These are phyloP conservation scores for Radopholus similis DNA, from an alignment of 1,140 invertebrate species.

Conservation along the genomic window DNA sequence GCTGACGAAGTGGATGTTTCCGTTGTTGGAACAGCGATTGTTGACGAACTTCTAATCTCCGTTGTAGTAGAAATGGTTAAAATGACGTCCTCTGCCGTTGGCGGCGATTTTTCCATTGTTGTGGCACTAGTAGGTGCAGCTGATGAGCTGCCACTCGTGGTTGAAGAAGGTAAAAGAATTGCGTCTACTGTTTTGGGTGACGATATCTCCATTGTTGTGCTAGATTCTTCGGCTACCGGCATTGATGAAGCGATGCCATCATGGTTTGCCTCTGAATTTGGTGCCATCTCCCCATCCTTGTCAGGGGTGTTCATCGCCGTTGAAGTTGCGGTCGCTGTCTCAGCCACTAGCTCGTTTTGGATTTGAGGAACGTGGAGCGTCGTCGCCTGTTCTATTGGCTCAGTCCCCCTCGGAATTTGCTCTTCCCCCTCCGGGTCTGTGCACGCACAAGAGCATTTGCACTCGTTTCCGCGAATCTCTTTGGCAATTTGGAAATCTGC, in stretches of 20 bases:
- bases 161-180: neutral
- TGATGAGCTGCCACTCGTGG: neutral
- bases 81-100: no score
- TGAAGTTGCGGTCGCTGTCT: neutral
- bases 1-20: neutral
- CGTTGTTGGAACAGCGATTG: neutral
- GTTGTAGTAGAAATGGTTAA: neutral
- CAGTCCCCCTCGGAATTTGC: neutral
- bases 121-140: neutral
- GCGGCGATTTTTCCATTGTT: no score
- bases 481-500: slow-evolving; percentile 9
- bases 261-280: neutral
- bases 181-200: neutral
- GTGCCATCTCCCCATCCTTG: no score
- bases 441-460: slow-evolving; percentile 18
- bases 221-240: neutral
- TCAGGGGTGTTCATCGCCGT: neutral
- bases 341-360: no score
- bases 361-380: neutral
- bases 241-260: neutral
- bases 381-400: neutral
- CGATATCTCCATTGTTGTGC: neutral
- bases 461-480: slow-evolving; percentile 7
- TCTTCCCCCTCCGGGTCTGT: neutral
- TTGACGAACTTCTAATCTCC: neutral